Conservation (phyloP, 2,113 vertebrate genomes). For the Symphodus melops region DNA sequence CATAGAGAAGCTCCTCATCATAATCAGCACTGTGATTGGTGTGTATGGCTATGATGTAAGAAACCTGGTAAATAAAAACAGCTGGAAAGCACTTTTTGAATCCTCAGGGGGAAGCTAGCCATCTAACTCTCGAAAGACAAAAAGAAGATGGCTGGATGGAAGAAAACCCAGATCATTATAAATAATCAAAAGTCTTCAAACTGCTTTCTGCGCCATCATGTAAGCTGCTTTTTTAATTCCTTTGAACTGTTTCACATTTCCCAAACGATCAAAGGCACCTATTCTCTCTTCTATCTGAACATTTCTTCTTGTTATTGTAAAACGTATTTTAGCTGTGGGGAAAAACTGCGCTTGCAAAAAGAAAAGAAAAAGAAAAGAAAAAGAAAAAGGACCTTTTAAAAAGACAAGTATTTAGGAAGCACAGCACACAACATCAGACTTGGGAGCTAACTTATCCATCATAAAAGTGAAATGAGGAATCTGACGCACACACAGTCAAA, state of each 20-base stretch:
- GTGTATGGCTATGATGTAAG: slow-evolving; percentile 15
- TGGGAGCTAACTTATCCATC: slow-evolving; percentile 10
- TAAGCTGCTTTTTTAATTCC: slow-evolving; percentile 32
- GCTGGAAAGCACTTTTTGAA: slow-evolving; percentile 6
- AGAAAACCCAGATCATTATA: slow-evolving; percentile 29
- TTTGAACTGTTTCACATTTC: slow-evolving; percentile 35
- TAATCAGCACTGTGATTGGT: neutral
- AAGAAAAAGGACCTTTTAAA: neutral
- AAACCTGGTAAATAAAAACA: slow-evolving; percentile 23
- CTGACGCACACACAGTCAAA: neutral
- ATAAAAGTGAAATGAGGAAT: slow-evolving; percentile 34
- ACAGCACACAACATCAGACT: slow-evolving; percentile 1
- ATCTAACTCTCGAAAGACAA: neutral
- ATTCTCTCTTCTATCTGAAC: slow-evolving; percentile 16
- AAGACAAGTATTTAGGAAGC: neutral
- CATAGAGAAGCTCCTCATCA: slow-evolving; percentile 13
- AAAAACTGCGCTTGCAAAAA: neutral
- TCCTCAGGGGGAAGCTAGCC: neutral
- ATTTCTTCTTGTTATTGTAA: slow-evolving; percentile 19
- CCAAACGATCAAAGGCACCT: slow-evolving; percentile 36
- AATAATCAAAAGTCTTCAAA: slow-evolving; percentile 20
- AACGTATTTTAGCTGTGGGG: neutral
- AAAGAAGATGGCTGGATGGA: slow-evolving; percentile 20
- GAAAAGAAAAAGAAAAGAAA: neutral
- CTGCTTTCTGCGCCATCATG: slow-evolving; percentile 14